Evolutionary conservation across 2,888 invertebrate genomes (phyloP).

Genomic region (Caenorhabditis macrosperma): DNA sequence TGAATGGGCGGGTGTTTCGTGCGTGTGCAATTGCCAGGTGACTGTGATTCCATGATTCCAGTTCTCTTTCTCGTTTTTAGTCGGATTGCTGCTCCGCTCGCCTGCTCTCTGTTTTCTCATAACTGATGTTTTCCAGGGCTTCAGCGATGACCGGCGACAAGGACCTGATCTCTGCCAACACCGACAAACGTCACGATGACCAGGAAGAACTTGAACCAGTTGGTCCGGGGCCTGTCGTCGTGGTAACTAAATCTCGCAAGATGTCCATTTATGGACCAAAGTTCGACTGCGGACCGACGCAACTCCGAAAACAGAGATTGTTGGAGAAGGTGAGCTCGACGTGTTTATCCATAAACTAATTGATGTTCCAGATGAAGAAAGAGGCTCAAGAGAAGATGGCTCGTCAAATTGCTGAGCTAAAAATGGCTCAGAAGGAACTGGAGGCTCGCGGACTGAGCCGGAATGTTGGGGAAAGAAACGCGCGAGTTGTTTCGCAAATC

Average conservation of each 20-base stretch:
- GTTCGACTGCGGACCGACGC: constrained; percentile 31
- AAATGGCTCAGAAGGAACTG: constrained; percentile 5
- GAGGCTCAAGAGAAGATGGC: constrained; percentile 17
- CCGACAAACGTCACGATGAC: not conserved
- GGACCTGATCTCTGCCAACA: not conserved
- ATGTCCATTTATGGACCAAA: constrained; percentile 51
- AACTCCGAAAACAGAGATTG: constrained; percentile 41
- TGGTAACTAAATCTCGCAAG: constrained; percentile 19
- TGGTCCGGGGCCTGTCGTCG: constrained; percentile 24
- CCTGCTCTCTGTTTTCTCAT: not conserved
- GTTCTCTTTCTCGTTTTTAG: not conserved
- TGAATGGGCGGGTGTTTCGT: constrained; percentile 26
- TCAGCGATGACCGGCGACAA: constrained; percentile 20
- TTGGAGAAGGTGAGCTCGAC: constrained; percentile 16
- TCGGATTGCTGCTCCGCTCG: not conserved
- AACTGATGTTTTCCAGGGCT: constrained; percentile 2
- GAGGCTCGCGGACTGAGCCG: not conserved
- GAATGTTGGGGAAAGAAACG: not conserved
- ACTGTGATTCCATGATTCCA: constrained; percentile 10
- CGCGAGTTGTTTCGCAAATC: not conserved
- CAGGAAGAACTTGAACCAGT: constrained; percentile 26
- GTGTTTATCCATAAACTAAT: not conserved
- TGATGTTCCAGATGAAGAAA: constrained; percentile 22
- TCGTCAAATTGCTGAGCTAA: constrained; percentile 17
- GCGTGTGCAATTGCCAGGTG: not conserved